Evolutionary conservation across 2,113 vertebrate genomes (phyloP).

Genomic region (Procavia capensis): DNA sequence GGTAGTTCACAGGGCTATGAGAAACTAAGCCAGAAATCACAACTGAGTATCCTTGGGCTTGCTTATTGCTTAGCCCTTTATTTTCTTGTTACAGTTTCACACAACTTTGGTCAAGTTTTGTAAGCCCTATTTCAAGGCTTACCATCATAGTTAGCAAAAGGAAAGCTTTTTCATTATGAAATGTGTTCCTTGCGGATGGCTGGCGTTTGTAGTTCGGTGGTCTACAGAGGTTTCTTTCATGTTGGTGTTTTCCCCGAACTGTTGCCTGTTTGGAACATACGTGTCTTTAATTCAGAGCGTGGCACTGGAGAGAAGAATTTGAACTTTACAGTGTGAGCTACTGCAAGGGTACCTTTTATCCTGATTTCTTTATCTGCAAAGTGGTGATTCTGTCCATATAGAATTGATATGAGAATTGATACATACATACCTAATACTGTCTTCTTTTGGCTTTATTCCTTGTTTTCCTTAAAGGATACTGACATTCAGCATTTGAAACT

Average conservation of each 20-base stretch:
- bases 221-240: neutral
- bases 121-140: neutral
- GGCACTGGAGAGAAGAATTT: neutral
- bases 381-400: neutral
- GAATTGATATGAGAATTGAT: neutral
- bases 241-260: neutral
- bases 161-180: neutral
- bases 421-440: neutral
- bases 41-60: neutral
- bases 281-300: neutral
- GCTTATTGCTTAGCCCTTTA: neutral
- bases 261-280: neutral
- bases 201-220: neutral
- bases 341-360: neutral
- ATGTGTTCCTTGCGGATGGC: neutral
- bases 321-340: neutral
- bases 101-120: neutral
- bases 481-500: constrained; percentile 40
- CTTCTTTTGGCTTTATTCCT: constrained; percentile 9
- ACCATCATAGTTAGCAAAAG: neutral
- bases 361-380: neutral
- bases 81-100: neutral
- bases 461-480: constrained; percentile 14
- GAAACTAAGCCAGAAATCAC: neutral
- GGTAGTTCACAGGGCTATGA: neutral